Conservation (phyloP, 2,888 invertebrate species). For the Syritta pipiens region DNA sequence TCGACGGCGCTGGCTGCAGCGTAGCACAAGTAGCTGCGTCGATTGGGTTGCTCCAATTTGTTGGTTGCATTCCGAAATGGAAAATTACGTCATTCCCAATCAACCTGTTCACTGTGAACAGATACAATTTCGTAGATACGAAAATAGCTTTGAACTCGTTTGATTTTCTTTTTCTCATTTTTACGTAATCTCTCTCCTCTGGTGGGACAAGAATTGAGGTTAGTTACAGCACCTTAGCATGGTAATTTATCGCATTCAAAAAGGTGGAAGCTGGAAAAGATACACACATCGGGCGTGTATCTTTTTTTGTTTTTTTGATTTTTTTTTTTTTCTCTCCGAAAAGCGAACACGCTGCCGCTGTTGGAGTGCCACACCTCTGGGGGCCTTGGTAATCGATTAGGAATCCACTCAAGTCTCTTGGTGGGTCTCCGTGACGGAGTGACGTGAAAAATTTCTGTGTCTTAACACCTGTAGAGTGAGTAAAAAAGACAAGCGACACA, state of each 20-base stretch:
- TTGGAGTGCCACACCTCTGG: constrained; percentile 33
- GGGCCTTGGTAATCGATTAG: constrained; percentile 55
- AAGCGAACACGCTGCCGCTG: background rate
- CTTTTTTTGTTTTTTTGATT: background rate
- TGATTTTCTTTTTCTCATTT: constrained; percentile 33
- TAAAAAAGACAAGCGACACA: constrained; percentile 3
- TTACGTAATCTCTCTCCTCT: constrained; percentile 46
- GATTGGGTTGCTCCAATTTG: constrained; percentile 36
- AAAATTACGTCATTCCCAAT: constrained; percentile 55
- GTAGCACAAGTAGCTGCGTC: constrained; percentile 38
- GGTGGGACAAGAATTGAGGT: constrained; percentile 31
- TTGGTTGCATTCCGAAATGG: constrained; percentile 12
- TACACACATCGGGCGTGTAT: constrained; percentile 14
- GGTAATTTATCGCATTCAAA: constrained; percentile 40
- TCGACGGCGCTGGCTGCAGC: background rate
- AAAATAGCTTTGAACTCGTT: constrained; percentile 10
- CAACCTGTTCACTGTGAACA: constrained; percentile 42
- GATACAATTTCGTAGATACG: constrained; percentile 26
- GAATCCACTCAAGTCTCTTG: background rate
- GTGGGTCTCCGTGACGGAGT: background rate
- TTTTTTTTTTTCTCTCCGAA: background rate
- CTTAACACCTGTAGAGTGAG: constrained; percentile 53
- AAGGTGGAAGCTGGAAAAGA: constrained; percentile 43
- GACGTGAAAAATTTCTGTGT: constrained; percentile 30
- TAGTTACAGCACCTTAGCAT: constrained; percentile 53